These are phyloP conservation scores for Macrotis lagotis DNA, from an alignment of 2,113 vertebrate genomes.

Conservation along the genomic window DNA sequence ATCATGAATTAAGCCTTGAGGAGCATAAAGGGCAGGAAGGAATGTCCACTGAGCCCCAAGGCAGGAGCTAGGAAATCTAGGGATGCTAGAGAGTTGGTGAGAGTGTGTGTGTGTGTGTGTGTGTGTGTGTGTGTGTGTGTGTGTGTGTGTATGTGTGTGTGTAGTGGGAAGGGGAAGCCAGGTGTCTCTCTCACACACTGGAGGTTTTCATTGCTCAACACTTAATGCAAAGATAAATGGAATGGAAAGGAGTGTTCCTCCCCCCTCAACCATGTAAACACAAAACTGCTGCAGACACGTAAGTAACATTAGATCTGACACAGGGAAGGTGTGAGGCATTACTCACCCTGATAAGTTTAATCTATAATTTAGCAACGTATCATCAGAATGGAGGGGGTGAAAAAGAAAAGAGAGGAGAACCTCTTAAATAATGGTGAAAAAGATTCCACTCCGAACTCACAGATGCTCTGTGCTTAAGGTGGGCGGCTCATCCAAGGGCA, in stretches of 20 bases:
- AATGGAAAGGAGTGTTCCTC: constrained; percentile 26
- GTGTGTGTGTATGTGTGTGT: not conserved
- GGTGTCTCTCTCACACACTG: not conserved
- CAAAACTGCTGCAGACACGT: constrained; percentile 50
- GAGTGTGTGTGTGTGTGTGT: not conserved
- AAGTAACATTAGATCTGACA: constrained; percentile 78
- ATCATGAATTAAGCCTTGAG: not conserved
- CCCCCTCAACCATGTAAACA: constrained; percentile 69
- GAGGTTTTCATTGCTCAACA: constrained; percentile 3
- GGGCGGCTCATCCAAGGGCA: not conserved
- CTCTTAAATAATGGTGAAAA: constrained; percentile 81
- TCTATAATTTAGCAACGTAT: constrained; percentile 86
- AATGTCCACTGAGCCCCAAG: not conserved
- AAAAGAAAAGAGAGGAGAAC: constrained; percentile 67
- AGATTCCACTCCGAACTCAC: constrained; percentile 55
- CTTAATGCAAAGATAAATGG: constrained; percentile 54
- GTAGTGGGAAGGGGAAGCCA: not conserved
- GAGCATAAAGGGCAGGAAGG: not conserved
- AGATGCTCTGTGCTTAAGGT: not conserved
- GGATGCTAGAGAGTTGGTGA: not conserved
- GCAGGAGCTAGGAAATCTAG: not conserved
- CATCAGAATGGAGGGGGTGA: constrained; percentile 74
- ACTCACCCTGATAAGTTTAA: constrained; percentile 82
- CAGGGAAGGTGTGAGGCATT: constrained; percentile 80
- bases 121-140: too few relatives aligned